Evolutionary conservation across 2,113 vertebrate species (phyloP), one percentile per base, ranked within the genome.

Genomic region (Murina feae): DNA sequence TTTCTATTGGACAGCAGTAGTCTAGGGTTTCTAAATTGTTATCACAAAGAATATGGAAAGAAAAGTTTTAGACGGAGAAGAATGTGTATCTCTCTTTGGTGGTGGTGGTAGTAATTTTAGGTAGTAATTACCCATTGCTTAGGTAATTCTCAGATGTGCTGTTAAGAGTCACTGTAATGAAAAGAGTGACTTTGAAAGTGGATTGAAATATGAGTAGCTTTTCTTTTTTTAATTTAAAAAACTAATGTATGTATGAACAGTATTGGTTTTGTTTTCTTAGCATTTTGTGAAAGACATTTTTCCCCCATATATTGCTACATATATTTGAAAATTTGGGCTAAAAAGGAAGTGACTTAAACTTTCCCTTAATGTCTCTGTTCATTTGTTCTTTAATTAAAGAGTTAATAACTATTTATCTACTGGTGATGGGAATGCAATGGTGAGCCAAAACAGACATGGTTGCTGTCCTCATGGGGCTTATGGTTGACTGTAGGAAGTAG

Each of bases 211-310:
- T 23, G 7, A 65, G 21, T 86, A 39, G 18, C 8, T 69, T 75
- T 84, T 60, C 9, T 18, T 60, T 79, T 86, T 68, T 49, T 23
- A 80, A 68, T 63, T 63, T 85, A 69, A n/a, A 81, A 92, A 65
- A 84, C 4, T 51, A 39, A 51, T 39, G 0, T 66, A 28, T 53
- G 23, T 82, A 30, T 35, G 80, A 85, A 44, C 14, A 30, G 1
- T 83, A 58, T 80, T 60, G 42, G 14, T 69, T 74, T 82, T 93
- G 20, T 66, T 95, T 95, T 58, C 35, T 74, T 88, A 58, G n/a
- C 42, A 51, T 66, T 94, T 89, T 90, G 9, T 80, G 49, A 65
- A 94, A 83, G 65, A 35, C 28, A 23, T 66, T 71, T 89, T 55
- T 7, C 53, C 28, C 21, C 53, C 11, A 49, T 44, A 28, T 25